Evolutionary conservation across 2,113 vertebrate species (phyloP), one percentile per base, ranked within the genome.

Genomic region (Australoheros scitulus): DNA sequence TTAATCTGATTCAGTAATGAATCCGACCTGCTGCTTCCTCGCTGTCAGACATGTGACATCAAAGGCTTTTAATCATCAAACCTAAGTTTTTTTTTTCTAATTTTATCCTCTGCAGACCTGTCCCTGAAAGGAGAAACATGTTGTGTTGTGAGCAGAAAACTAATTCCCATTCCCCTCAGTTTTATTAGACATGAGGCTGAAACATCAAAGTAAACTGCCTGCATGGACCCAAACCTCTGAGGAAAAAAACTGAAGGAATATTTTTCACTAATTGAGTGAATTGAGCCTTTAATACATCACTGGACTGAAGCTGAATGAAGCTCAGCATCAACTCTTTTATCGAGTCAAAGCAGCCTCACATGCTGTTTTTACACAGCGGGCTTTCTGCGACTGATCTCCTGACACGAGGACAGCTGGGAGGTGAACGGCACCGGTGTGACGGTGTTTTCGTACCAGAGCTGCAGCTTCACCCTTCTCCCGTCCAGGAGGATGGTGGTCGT

Each of bases 401-500:
- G 75, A 83, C 7, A 38, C 7, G 9, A 18, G 26, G 36, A 18
- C 6, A 13, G 8, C 68, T 1, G 5, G 13, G 74, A 57, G 5
- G 18, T 18, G 57, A 61, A 20, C 1, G 43, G 43, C 43, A 15
- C 43, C 43, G 15, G 14, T 14, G 14, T 17, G 64, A 5, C 29
- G 0, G 70, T 7, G 70, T 63, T 36, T 34, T 32, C 64, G 93
- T 91, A 97, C 97, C 97, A 97, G 84, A 98, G 96, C 91, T 97
- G 97, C 22, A 98, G 93, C 87, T 97, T 98, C 87, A 98, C 96
- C 65, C 96, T 92, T 14, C 97, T 94, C 32, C 97, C 96, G 38
- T 97, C 97, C 61, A 97, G 94, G 26, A 97, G 94, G 87, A 97
- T 97, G 6, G 94, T 97, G 80, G 97, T 97, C 0, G 97, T 97